A percentile compares a stretch with the other conserved stretches of the same genome.
These are phyloP conservation scores for Nebria salina DNA, from an alignment of 2,888 invertebrate species.

Conservation along the genomic window DNA sequence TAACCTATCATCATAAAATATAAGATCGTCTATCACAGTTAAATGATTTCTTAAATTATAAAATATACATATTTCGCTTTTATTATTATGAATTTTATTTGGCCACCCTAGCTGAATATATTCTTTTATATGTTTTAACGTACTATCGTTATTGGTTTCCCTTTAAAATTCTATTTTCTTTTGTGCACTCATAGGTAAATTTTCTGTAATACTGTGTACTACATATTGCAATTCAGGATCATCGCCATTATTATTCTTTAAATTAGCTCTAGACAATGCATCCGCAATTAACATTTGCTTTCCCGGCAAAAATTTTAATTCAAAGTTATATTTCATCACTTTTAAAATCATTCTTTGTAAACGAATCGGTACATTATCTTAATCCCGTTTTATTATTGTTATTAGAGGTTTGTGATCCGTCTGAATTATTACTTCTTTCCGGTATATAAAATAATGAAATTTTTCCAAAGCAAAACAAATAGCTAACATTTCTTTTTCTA, in stretches of 20 bases:
- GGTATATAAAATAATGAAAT: slow-evolving; percentile 22
- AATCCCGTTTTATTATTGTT: slow-evolving; percentile 31
- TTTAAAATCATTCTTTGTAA: slow-evolving; percentile 49
- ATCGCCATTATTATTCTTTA: slow-evolving; percentile 26
- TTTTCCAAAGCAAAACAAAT: slow-evolving; percentile 14
- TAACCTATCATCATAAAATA: too few relatives aligned
- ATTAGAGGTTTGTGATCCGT: slow-evolving; percentile 37
- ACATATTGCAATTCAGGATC: slow-evolving; percentile 24
- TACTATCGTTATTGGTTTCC: slow-evolving; percentile 26
- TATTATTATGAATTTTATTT: slow-evolving; percentile 19
- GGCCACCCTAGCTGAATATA: slow-evolving; percentile 37
- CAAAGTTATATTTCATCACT: slow-evolving; percentile 50
- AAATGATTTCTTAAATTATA: slow-evolving; percentile 41
- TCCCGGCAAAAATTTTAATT: slow-evolving; percentile 51
- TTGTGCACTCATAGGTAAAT: not conserved
- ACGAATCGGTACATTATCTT: slow-evolving; percentile 15
- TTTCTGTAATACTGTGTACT: slow-evolving; percentile 30
- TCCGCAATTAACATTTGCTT: slow-evolving; percentile 49
- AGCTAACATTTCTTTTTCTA: slow-evolving; percentile 20
- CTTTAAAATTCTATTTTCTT: slow-evolving; percentile 28
- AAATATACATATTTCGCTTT: slow-evolving; percentile 26
- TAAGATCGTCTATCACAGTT: not conserved
- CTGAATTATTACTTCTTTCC: slow-evolving; percentile 18
- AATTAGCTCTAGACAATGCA: slow-evolving; percentile 38
- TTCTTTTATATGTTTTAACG: slow-evolving; percentile 31